A percentile compares a stretch with the other conserved stretches of the same genome.
Conservation (phyloP, 1,140 invertebrate species). For the Caerostris darwini region DNA sequence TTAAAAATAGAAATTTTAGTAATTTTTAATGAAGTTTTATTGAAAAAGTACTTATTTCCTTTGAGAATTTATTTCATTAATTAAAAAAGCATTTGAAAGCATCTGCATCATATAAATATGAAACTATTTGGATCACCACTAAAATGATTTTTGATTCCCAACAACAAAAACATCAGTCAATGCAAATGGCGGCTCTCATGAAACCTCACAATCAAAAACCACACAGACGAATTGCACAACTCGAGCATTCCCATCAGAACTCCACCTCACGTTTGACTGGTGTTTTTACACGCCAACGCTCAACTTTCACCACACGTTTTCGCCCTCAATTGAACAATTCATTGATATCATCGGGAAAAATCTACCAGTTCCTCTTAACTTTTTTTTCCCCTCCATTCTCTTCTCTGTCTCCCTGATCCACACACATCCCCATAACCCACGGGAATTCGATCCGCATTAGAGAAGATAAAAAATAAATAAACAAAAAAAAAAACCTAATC, state of each 20-base stretch:
- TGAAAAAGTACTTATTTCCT: too few relatives aligned
- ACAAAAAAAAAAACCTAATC: not conserved
- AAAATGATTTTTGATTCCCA: too few relatives aligned
- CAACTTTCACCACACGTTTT: conserved; percentile 39
- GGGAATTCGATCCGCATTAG: conserved; percentile 15
- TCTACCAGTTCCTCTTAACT: conserved; percentile 21
- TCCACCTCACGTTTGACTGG: conserved; percentile 29
- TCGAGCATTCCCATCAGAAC: not conserved
- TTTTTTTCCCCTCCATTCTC: not conserved
- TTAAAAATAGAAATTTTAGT: too few relatives aligned
- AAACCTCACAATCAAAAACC: too few relatives aligned
- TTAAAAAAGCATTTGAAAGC: too few relatives aligned
- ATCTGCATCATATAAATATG: too few relatives aligned
- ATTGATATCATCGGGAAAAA: conserved; percentile 60
- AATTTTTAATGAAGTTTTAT: too few relatives aligned
- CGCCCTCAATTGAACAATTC: conserved; percentile 43
- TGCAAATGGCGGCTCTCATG: too few relatives aligned
- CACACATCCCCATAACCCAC: conserved; percentile 29
- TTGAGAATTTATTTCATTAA: too few relatives aligned
- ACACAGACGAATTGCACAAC: not conserved
- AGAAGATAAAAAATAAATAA: not conserved
- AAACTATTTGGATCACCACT: too few relatives aligned
- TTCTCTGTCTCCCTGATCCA: not conserved
- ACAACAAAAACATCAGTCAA: too few relatives aligned
- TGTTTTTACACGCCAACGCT: conserved; percentile 35